A percentile compares a stretch with the other conserved stretches of the same genome.
phyloP scores from a whole-genome alignment of 2,113 vertebrate genomes.

The Tilapia sparmanii region DNA sequence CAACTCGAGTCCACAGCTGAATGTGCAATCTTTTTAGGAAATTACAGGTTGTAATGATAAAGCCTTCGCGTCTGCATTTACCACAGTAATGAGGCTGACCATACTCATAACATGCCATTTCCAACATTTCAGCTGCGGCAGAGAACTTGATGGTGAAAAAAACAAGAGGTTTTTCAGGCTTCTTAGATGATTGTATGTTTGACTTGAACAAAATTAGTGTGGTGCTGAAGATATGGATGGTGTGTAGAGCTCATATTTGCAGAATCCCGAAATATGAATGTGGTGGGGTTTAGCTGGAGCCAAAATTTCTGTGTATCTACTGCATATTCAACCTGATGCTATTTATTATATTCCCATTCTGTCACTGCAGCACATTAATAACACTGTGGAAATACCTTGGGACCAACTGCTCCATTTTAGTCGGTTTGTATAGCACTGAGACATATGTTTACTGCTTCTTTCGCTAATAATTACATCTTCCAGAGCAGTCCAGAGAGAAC shows the following conservation, averaged over 20 bases:
- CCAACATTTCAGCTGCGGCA: background rate
- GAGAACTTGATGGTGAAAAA: background rate
- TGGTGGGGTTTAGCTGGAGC: background rate
- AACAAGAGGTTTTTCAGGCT: background rate
- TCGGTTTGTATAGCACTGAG: background rate
- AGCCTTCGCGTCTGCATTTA: slow-evolving; percentile 8
- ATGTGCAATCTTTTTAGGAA: slow-evolving; percentile 41
- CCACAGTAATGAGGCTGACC: slow-evolving; percentile 12
- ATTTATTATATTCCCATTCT: background rate
- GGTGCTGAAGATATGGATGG: background rate
- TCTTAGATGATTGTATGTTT: slow-evolving; percentile 1
- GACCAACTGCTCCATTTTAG: background rate
- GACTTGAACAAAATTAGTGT: background rate
- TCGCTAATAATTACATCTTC: slow-evolving; percentile 21
- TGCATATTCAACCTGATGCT: background rate
- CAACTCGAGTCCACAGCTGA: background rate
- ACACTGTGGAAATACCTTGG: background rate
- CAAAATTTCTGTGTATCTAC: background rate
- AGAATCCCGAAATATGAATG: background rate
- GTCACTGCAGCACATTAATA: background rate
- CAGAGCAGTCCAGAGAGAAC: background rate
- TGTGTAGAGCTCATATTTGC: slow-evolving; percentile 1
- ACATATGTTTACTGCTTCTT: slow-evolving; percentile 20
- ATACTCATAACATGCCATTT: background rate
- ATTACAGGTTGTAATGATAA: slow-evolving; percentile 38